Base-by-base conservation (phyloP, 2,888 invertebrate species). In the Entomobrya proxima region DNA sequence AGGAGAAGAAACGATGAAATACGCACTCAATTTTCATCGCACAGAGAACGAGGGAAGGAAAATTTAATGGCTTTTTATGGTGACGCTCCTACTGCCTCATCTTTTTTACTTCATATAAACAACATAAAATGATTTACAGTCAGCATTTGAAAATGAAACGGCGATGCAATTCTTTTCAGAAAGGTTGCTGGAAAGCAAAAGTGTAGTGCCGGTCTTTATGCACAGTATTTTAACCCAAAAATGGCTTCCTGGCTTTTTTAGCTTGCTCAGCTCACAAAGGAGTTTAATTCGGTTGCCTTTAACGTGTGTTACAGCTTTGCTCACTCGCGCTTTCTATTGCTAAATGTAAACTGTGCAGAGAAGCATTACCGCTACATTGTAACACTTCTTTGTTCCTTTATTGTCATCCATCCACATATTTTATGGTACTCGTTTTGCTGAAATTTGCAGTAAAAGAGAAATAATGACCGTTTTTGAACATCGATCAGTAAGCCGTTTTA, bases 81-180 rank as follows among this genome's bases (percentile, higher is more conserved):
- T 18, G 7, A 30, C 18, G 24, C 7, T 67, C 67, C 40, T 40
- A 40, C 24, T 24, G 35, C 40, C 18, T 67, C 67, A 67, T 67
- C 74, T 7, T 30, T 72, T 47, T 72, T 67, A 40, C 47, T 47
- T 30, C n/a, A 47, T 30, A 74, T 74, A 61, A 58, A 27, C 24
- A 47, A 18, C 58, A 37, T 35, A 32, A 50, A 64, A 82, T 82
- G 75, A 82, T 82, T 82, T 82, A 82, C 64, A 58, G 32, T 47
- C 3, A 13, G 21, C 30, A 74, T 61, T 64, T 64, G 27, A 76
- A 75, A 75, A 74, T 55, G 74, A 74, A 81, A 74, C 40, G 30
- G 50, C 75, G 80, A 75, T 82, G 82, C 67, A 74, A 24, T 72
- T 64, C 24, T 55, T 55, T 30, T 13, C 13, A 67, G 32, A 18